Evolutionary conservation across 2,113 vertebrate species (phyloP).

Genomic region (Gymnobelideus leadbeateri): DNA sequence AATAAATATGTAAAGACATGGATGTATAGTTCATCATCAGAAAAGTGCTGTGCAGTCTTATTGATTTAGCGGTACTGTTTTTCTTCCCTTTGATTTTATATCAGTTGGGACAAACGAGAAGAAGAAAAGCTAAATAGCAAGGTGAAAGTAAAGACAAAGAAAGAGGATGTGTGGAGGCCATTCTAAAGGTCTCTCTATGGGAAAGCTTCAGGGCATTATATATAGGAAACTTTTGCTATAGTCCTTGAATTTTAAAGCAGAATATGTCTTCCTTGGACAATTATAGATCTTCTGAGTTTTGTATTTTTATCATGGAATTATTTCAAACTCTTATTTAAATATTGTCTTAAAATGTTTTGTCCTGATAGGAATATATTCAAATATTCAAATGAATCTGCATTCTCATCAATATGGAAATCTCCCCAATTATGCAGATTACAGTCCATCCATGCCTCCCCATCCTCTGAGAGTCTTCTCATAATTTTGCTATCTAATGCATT

Average conservation of each 20-base stretch:
- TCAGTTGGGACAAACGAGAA: background rate
- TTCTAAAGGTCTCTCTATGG: background rate
- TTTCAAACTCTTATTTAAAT: constrained; percentile 1
- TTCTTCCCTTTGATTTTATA: background rate
- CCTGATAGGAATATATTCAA: background rate
- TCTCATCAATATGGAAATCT: background rate
- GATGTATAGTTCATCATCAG: background rate
- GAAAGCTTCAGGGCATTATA: background rate
- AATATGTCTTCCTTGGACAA: background rate
- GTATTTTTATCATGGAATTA: background rate
- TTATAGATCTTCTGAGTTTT: background rate
- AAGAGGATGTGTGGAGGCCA: background rate
- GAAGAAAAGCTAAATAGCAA: background rate
- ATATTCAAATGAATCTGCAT: background rate
- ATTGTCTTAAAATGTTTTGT: background rate
- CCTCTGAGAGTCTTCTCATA: background rate
- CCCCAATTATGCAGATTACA: background rate
- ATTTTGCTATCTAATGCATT: background rate
- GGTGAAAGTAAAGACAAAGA: background rate
- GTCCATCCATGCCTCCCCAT: background rate
- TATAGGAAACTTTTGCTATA: background rate
- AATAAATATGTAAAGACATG: background rate
- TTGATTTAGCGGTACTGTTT: background rate
- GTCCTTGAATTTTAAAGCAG: background rate
- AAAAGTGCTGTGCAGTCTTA: background rate